A percentile compares a stretch with the other conserved stretches of the same genome.
Evolutionary conservation across 2,113 vertebrate species (phyloP).

Genomic region (Python bivittatus): DNA sequence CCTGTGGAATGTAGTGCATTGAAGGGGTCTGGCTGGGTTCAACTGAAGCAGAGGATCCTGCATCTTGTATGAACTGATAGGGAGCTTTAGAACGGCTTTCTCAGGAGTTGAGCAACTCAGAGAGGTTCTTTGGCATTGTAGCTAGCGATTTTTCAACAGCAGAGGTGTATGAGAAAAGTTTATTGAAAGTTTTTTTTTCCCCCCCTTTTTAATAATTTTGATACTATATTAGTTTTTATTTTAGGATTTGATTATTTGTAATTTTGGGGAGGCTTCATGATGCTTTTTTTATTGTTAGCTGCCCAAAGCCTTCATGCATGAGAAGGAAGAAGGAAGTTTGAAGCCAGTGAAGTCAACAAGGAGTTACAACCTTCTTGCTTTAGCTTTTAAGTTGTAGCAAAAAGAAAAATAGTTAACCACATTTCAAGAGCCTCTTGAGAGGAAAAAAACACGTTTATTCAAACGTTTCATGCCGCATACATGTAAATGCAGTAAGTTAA

Average conservation of each 20-base stretch:
- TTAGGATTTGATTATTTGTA: background rate
- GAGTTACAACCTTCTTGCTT: background rate
- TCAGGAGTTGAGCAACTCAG: background rate
- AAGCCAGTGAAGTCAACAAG: background rate
- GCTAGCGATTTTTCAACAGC: background rate
- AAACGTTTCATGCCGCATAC: background rate
- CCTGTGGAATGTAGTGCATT: background rate
- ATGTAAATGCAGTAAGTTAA: conserved; percentile 23
- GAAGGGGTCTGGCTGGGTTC: background rate
- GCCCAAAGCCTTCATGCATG: background rate
- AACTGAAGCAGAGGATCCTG: background rate
- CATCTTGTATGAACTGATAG: background rate
- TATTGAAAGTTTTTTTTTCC: background rate
- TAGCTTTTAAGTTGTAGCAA: background rate
- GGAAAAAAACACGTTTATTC: background rate
- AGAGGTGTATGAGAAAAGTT: background rate
- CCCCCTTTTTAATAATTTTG: background rate
- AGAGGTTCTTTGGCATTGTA: background rate
- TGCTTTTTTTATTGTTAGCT: background rate
- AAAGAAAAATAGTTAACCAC: background rate
- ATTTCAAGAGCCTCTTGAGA: background rate
- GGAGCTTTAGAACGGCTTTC: background rate
- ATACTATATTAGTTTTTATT: background rate
- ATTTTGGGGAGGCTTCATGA: background rate
- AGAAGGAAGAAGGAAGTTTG: background rate